Conservation (phyloP, 2,113 vertebrate species). For the Otus sunia region DNA sequence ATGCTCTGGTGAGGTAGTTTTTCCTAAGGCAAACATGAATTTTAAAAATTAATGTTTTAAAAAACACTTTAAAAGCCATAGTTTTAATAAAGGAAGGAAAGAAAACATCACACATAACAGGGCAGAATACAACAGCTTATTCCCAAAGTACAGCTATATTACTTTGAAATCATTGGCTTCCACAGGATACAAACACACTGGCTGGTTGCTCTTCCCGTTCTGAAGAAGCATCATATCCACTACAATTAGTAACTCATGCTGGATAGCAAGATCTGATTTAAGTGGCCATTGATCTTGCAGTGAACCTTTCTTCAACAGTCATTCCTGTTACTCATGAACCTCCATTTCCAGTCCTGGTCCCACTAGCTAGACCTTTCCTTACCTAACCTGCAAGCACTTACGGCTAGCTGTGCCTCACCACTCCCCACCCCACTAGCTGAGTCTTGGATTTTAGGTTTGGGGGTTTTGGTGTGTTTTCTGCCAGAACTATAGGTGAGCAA, state of each 20-base stretch:
- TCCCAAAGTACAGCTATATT: not conserved
- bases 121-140: not conserved
- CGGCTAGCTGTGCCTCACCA: not conserved
- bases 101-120: not conserved
- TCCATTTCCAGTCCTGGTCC: not conserved
- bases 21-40: not conserved
- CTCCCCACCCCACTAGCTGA: rapidly evolving
- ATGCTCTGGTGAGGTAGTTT: not conserved
- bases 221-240: not conserved
- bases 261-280: not conserved
- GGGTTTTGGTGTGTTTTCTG: not conserved
- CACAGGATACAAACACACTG: not conserved
- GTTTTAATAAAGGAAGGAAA: not conserved
- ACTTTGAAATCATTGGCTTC: not conserved
- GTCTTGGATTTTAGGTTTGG: not conserved
- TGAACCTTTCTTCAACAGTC: not conserved
- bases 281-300: not conserved
- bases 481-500: not conserved
- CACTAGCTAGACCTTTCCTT: not conserved
- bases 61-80: not conserved
- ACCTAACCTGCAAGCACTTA: not conserved
- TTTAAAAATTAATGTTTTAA: not conserved
- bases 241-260: not conserved
- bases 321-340: not conserved
- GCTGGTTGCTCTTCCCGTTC: not conserved